phyloP scores from a whole-genome alignment of 2,888 invertebrate species.

The Machimus rusticus region DNA sequence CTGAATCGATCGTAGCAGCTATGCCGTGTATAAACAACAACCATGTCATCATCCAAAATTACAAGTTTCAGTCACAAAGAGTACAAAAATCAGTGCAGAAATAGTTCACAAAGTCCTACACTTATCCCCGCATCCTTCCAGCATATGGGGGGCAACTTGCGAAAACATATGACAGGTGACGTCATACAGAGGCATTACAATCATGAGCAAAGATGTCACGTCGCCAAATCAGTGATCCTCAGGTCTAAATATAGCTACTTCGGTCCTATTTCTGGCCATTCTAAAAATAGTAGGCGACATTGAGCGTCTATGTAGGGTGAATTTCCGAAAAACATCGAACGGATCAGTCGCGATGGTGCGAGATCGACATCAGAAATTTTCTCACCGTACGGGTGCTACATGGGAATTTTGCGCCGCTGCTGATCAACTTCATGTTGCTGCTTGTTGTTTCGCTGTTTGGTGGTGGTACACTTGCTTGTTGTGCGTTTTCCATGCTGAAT shows the following conservation, averaged over 20 bases:
- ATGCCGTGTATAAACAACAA: slow-evolving; percentile 2
- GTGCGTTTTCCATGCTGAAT: neutral
- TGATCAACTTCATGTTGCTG: neutral
- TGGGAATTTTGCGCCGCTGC: neutral
- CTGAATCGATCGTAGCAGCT: neutral
- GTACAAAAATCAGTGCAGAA: neutral
- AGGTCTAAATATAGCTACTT: neutral
- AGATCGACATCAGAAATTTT: neutral
- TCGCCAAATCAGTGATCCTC: neutral
- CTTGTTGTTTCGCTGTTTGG: neutral
- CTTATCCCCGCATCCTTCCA: neutral
- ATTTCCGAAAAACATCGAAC: neutral
- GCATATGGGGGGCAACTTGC: neutral
- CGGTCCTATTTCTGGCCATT: neutral
- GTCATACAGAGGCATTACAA: neutral
- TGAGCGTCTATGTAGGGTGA: slow-evolving; percentile 36
- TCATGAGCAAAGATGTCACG: neutral
- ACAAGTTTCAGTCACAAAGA: neutral
- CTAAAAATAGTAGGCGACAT: slow-evolving; percentile 22
- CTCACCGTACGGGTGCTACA: neutral
- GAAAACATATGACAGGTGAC: slow-evolving; percentile 30
- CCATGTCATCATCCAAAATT: slow-evolving; percentile 28
- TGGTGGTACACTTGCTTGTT: neutral
- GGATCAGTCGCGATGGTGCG: neutral
- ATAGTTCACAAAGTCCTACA: neutral